These are phyloP conservation scores for Aphidius gifuensis DNA, from an alignment of 1,140 invertebrate genomes.

Conservation along the genomic window DNA sequence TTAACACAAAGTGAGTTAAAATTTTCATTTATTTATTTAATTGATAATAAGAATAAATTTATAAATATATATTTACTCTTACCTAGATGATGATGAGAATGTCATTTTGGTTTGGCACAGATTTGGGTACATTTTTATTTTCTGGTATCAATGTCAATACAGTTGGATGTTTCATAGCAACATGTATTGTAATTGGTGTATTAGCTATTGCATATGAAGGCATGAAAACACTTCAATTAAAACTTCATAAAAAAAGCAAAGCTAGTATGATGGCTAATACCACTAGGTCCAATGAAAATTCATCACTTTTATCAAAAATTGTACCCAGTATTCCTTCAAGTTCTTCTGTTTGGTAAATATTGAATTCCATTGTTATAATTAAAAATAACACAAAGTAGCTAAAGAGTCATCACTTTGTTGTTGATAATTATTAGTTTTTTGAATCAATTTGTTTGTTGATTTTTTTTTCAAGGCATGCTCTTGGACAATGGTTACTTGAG, in stretches of 20 bases:
- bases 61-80: constrained; percentile 7
- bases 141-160: constrained; percentile 53
- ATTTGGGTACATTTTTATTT: constrained; percentile 58
- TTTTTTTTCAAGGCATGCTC: constrained; percentile 26
- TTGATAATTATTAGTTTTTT: constrained; percentile 12
- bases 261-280: constrained; percentile 18
- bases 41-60: neutral
- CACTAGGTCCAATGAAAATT: constrained; percentile 37
- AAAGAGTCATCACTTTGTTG: neutral
- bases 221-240: constrained; percentile 55
- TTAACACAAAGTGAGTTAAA: neutral
- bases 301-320: constrained; percentile 40
- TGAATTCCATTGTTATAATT: constrained; percentile 12
- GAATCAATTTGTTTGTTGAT: neutral
- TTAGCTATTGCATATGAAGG: constrained; percentile 58
- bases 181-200: constrained; percentile 55
- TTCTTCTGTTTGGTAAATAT: constrained; percentile 24
- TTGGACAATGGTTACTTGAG: constrained; percentile 39
- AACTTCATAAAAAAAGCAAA: constrained; percentile 32
- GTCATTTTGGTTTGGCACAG: constrained; percentile 60
- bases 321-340: constrained; percentile 28
- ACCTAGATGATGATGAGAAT: constrained; percentile 53
- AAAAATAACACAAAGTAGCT: neutral
- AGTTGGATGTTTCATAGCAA: constrained; percentile 51
- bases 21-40: neutral